Conservation (phyloP, 1,140 invertebrate genomes). For the Dendrolimus kikuchii region DNA sequence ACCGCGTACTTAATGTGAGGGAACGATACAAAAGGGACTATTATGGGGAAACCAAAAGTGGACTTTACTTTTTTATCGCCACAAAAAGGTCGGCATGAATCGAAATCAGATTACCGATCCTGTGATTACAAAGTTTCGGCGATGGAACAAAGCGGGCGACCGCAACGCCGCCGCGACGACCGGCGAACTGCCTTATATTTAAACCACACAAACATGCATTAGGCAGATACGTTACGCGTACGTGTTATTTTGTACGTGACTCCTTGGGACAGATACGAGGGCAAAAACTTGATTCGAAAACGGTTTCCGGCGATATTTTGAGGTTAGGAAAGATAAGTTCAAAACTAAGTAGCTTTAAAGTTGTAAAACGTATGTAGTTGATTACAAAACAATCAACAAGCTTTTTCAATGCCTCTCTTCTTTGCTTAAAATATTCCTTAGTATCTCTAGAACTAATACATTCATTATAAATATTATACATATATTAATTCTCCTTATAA, state of each 20-base stretch:
- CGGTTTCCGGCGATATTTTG: slow-evolving; percentile 11
- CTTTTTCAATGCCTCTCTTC: no score
- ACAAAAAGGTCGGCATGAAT: slow-evolving; percentile 51
- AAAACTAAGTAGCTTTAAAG: no score
- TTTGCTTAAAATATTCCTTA: no score
- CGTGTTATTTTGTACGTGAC: no score
- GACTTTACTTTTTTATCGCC: slow-evolving; percentile 45
- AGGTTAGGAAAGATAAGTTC: slow-evolving; percentile 1
- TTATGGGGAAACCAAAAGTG: slow-evolving; percentile 21
- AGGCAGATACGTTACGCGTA: slow-evolving; percentile 13
- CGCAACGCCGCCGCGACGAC: slow-evolving; percentile 32
- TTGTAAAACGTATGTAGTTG: no score
- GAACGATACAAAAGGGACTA: slow-evolving; percentile 31
- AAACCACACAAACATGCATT: slow-evolving; percentile 29
- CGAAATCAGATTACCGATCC: slow-evolving; percentile 55
- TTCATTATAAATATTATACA: no score
- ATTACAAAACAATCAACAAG: no score
- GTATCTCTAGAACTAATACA: no score
- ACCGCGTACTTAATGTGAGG: slow-evolving; percentile 15
- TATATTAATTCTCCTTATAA: no score
- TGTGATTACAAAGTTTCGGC: slow-evolving; percentile 52
- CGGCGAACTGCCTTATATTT: slow-evolving; percentile 1
- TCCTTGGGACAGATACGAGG: not conserved
- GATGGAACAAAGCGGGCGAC: slow-evolving; percentile 37
- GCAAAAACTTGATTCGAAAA: slow-evolving; percentile 15